Evolutionary conservation across 2,113 vertebrate species (phyloP), one percentile per base, ranked within the genome.

Genomic region (Crotophaga sulcirostris): DNA sequence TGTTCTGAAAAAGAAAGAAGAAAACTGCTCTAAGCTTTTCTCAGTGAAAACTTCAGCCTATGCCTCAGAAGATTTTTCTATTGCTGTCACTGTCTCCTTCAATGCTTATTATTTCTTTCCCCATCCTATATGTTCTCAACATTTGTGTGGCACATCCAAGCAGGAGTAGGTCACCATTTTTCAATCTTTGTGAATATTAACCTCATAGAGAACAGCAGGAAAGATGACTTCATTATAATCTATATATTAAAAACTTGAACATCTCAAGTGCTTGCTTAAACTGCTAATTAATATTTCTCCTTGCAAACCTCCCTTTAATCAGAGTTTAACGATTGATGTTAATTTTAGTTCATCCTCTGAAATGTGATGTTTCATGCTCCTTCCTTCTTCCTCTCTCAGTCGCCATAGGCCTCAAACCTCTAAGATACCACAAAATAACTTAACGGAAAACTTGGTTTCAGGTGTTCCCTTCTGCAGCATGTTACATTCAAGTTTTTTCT

Each of bases 251-350:
- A 92, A 90, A 60, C 31, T 51, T 87, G 16, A 38, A 89, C 85
- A 54, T 79, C 51, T 58, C 10, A 60, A 91, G 36, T 16, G 5
- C 44, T 82, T 3, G 1, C 58, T 73, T 31, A 66, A 91, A 73
- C n/a, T 85, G 36, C 59, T 90, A 93, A 85, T 88, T 87, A 91
- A n/a, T 6, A 0, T 66, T 91, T 93, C 49, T 87, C 38, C 42
- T 79, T 58, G 11, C 36, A 79, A 94, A 42, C 34, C 28, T 93
- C 34, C n/a, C 74, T 96, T 87, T 94, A 91, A 73, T 82, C 62
- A 76, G 20, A 11, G 10, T 80, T 90, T 60, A 49, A 45, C 38
- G 89, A 13, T 34, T 84, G 28, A 55, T 34, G 21, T 49, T 94
- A 51, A 75, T 89, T 90, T 84, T 60, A 51, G 7, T 73, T 87